phyloP scores from a whole-genome alignment of 2,797 vertebrate species.

The Sarcoramphus papa region DNA sequence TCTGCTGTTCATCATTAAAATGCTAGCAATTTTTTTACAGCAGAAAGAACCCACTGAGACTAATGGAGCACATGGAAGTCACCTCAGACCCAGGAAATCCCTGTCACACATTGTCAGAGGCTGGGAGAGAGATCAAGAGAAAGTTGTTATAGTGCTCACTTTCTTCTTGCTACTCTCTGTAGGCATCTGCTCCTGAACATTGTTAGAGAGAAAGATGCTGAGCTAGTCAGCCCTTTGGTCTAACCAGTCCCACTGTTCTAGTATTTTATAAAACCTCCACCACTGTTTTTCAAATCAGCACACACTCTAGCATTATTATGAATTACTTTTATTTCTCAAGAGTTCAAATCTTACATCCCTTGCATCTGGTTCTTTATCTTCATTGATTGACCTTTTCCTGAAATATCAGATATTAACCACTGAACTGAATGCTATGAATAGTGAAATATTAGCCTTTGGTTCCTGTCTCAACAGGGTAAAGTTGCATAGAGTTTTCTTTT shows the following conservation, averaged over 20 bases:
- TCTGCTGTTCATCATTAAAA: background rate
- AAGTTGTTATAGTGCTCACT: accelerated
- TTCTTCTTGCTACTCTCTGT: background rate
- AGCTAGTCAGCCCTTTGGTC: background rate
- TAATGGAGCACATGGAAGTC: background rate
- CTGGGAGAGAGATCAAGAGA: background rate
- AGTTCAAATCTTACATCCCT: background rate
- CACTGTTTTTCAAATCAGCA: background rate
- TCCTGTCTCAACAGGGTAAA: background rate
- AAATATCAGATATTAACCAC: background rate
- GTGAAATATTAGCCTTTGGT: background rate
- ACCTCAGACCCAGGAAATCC: background rate
- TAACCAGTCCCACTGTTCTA: background rate
- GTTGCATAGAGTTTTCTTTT: background rate
- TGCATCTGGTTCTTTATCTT: background rate
- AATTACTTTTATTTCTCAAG: background rate
- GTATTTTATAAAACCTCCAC: background rate
- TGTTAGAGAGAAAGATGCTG: background rate
- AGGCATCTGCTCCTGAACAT: background rate
- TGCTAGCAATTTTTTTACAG: background rate
- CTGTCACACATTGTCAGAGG: background rate
- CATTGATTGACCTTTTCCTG: background rate
- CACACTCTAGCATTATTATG: background rate
- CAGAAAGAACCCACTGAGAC: background rate
- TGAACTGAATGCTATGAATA: background rate